These are phyloP conservation scores for Cryptotermes secundus DNA, from an alignment of 1,140 invertebrate genomes.

Conservation along the genomic window DNA sequence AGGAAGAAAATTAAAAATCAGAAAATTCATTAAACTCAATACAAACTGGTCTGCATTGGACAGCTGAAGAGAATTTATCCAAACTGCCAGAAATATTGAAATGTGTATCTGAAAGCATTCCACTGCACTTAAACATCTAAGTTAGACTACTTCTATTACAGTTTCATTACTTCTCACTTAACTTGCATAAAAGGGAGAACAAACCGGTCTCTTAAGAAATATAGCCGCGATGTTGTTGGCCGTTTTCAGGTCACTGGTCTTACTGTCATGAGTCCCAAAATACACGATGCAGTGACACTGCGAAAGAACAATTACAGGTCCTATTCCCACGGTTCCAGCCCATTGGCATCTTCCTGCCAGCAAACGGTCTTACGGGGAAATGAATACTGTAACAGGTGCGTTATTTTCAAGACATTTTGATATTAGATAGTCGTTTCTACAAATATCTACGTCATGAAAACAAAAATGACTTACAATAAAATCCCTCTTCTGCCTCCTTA, in stretches of 20 bases:
- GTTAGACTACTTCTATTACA: not conserved
- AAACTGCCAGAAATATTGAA: not conserved
- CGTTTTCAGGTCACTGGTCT: too few relatives aligned
- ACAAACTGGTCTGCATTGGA: not conserved
- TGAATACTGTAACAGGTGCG: not conserved
- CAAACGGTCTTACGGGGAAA: not conserved
- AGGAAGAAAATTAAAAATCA: not conserved
- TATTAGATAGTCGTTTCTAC: not conserved
- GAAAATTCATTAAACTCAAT: not conserved
- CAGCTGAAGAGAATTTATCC: not conserved
- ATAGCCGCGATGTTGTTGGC: too few relatives aligned
- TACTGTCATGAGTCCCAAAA: too few relatives aligned
- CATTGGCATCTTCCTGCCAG: not conserved
- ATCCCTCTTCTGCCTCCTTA: too few relatives aligned
- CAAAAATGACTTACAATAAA: not conserved
- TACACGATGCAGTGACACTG: not conserved
- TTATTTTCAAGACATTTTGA: not conserved
- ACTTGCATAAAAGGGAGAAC: too few relatives aligned
- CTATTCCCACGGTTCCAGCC: not conserved
- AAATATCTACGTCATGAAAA: not conserved
- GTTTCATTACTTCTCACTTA: too few relatives aligned
- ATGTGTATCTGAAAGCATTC: not conserved
- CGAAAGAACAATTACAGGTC: not conserved
- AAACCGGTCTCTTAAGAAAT: too few relatives aligned
- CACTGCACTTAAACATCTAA: not conserved